A percentile compares a stretch with the other conserved stretches of the same genome.
These are phyloP conservation scores for Paramacrobiotus metropolitanus DNA, from an alignment of 1,140 invertebrate species.

Conservation along the genomic window DNA sequence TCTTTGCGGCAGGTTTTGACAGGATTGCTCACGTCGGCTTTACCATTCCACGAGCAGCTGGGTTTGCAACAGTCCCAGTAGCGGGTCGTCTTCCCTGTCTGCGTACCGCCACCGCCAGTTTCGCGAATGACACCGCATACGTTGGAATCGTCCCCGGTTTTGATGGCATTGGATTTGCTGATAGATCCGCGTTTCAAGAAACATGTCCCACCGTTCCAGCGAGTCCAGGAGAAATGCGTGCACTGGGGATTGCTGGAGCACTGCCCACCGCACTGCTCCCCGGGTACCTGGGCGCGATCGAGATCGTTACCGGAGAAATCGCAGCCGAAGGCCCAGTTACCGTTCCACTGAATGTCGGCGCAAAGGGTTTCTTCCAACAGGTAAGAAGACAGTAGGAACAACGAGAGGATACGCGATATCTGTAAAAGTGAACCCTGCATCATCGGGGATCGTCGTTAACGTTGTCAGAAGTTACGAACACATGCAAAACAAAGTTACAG, in stretches of 20 bases:
- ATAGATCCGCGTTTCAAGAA: slow-evolving; percentile 6
- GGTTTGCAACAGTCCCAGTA: slow-evolving; percentile 5
- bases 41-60: slow-evolving; percentile 4
- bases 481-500: no score
- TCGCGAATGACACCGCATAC: slow-evolving; percentile 8
- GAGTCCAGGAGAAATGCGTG: slow-evolving; percentile 10
- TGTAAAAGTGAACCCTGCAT: no score
- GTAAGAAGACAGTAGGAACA: no score
- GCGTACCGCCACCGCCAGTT: neutral
- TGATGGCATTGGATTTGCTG: neutral
- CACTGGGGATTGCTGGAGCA: slow-evolving; percentile 8
- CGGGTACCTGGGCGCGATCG: neutral
- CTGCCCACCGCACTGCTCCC: neutral
- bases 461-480: no score
- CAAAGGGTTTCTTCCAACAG: no score
- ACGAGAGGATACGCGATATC: no score
- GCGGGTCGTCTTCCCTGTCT: neutral
- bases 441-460: no score
- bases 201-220: slow-evolving; percentile 7
- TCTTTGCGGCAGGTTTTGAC: slow-evolving; percentile 5
- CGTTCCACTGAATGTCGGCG: slow-evolving; percentile 1
- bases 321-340: slow-evolving; percentile 6
- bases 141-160: neutral
- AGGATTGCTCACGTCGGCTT: neutral
- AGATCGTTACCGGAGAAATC: slow-evolving; percentile 8